Percentiles rank a stretch among this genome's conserved stretches.
Evolutionary conservation across 2,888 invertebrate genomes (phyloP).

Genomic region (Sarcophaga rosellei): DNA sequence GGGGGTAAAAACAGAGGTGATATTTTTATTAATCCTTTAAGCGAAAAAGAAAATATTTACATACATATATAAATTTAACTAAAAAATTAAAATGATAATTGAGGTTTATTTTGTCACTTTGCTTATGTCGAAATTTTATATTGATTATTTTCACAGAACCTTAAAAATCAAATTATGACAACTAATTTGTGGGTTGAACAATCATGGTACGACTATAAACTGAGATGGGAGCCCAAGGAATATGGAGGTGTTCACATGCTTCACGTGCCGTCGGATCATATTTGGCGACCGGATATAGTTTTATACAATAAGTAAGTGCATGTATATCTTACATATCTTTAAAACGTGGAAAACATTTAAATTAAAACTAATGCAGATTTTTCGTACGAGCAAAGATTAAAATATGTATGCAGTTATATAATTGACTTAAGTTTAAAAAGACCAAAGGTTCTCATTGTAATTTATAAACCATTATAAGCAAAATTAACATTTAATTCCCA

Average conservation of each 20-base stretch:
- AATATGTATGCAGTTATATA: not conserved
- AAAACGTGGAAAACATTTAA: not conserved
- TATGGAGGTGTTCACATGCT: conserved; percentile 93
- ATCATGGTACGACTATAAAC: conserved; percentile 94
- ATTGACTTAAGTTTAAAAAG: too few relatives aligned
- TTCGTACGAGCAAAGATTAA: conserved; percentile 12
- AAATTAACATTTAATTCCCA: too few relatives aligned
- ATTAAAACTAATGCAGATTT: conserved; percentile 15
- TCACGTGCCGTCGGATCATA: conserved; percentile 92
- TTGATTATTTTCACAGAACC: conserved; percentile 87
- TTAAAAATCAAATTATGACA: conserved; percentile 97
- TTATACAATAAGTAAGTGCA: conserved; percentile 89
- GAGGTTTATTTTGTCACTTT: too few relatives aligned
- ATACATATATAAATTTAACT: too few relatives aligned
- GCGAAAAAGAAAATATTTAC: too few relatives aligned
- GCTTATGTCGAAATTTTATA: conserved; percentile 52
- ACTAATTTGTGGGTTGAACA: conserved; percentile 90
- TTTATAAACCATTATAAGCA: too few relatives aligned
- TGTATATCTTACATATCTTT: not conserved
- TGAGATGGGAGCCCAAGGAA: conserved; percentile 92
- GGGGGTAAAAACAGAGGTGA: too few relatives aligned
- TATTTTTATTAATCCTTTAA: too few relatives aligned
- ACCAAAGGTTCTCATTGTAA: too few relatives aligned
- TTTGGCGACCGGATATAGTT: conserved; percentile 92
- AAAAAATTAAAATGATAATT: too few relatives aligned